These are phyloP conservation scores for Siniperca obscura DNA, from an alignment of 2,797 vertebrate species.

Conservation along the genomic window DNA sequence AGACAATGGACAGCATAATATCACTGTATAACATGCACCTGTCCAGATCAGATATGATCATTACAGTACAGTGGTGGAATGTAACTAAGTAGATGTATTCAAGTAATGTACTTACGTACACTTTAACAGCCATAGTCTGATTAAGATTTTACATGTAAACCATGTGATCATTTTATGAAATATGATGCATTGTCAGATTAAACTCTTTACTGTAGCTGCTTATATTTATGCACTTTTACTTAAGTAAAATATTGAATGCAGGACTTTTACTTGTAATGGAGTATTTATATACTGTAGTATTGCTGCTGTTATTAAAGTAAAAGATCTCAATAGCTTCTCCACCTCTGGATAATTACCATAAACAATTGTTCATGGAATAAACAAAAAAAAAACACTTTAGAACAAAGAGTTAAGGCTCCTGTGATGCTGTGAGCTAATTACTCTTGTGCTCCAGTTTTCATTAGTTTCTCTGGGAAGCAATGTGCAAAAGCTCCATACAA, in stretches of 20 bases:
- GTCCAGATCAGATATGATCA: not conserved
- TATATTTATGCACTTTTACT: not conserved
- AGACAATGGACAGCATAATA: not conserved
- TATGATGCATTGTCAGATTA: not conserved
- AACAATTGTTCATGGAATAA: not conserved
- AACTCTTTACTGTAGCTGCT: not conserved
- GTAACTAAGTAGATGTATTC: too few relatives aligned
- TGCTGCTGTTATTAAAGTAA: not conserved
- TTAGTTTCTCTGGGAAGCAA: constrained; percentile 55
- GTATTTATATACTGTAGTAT: too few relatives aligned
- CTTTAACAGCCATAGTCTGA: too few relatives aligned
- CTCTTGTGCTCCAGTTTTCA: constrained; percentile 28
- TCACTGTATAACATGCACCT: not conserved
- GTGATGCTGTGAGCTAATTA: constrained; percentile 46
- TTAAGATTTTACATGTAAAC: too few relatives aligned
- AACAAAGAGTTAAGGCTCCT: constrained; percentile 17
- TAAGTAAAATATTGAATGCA: not conserved
- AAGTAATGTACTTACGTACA: too few relatives aligned
- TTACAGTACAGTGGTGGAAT: not conserved
- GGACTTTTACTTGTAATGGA: not conserved
- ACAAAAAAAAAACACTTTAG: constrained; percentile 23
- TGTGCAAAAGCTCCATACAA: constrained; percentile 32
- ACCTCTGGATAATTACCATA: not conserved
- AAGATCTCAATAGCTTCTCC: not conserved
- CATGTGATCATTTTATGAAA: too few relatives aligned